phyloP scores from a whole-genome alignment of 2,888 invertebrate species.

The Epirrhoe alternata region DNA sequence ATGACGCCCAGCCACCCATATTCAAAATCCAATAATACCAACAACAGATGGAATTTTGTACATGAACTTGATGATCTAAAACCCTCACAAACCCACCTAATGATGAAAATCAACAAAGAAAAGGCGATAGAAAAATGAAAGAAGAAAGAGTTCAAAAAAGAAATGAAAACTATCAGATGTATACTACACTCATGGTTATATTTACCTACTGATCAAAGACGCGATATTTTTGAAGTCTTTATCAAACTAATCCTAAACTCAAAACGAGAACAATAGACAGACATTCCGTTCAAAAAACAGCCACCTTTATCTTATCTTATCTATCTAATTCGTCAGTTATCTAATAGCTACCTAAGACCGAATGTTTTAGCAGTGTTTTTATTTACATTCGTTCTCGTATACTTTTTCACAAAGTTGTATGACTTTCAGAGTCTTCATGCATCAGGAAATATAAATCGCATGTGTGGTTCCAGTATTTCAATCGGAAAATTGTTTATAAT shows the following conservation, averaged over 20 bases:
- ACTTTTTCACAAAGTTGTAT: neutral
- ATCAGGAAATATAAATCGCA: conserved; percentile 15
- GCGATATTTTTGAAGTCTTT: neutral
- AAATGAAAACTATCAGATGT: neutral
- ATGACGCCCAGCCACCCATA: conserved; percentile 21
- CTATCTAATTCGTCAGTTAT: no score
- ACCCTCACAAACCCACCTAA: neutral
- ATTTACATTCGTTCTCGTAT: neutral
- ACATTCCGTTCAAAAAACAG: no score
- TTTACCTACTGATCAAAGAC: no score
- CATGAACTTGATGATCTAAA: neutral
- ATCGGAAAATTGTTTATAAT: conserved; percentile 8
- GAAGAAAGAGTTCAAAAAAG: neutral
- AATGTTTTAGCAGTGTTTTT: no score
- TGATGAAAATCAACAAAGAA: neutral
- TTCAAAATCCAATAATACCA: conserved; percentile 2
- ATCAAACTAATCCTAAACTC: no score
- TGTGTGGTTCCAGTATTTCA: conserved; percentile 3
- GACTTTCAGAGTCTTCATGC: neutral
- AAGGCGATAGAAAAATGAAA: neutral
- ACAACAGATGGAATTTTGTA: neutral
- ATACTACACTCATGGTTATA: no score
- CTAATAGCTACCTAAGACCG: no score
- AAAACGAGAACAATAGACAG: no score
- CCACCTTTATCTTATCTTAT: no score